Conservation (phyloP, 2,797 vertebrate genomes). For the Margarornis squamiger region DNA sequence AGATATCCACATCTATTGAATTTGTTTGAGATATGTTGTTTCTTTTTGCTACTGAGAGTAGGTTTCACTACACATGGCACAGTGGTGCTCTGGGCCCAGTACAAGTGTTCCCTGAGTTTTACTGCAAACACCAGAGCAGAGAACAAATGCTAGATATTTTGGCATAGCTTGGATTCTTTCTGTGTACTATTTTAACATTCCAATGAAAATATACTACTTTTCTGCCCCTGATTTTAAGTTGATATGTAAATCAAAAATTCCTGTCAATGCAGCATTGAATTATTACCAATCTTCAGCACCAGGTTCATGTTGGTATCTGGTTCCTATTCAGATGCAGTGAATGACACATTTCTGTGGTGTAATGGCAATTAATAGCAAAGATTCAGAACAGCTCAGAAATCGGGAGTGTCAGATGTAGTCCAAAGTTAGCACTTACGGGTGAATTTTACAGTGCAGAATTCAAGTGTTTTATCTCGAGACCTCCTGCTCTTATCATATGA, state of each 20-base stretch:
- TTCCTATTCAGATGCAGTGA: not conserved
- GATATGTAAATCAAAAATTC: not conserved
- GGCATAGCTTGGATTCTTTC: not conserved
- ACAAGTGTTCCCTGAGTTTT: not conserved
- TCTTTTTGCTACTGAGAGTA: not conserved
- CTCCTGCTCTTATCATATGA: not conserved
- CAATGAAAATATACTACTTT: not conserved
- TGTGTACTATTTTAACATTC: not conserved
- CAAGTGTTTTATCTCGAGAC: not conserved
- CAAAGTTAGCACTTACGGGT: not conserved
- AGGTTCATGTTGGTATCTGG: not conserved
- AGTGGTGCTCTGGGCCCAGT: not conserved
- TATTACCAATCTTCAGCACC: not conserved
- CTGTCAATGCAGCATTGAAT: not conserved
- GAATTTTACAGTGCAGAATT: not conserved
- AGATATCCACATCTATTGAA: not conserved
- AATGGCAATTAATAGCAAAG: not conserved
- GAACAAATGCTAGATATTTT: not conserved
- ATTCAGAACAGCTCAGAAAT: not conserved
- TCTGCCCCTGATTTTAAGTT: not conserved
- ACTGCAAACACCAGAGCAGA: not conserved
- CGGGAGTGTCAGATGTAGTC: not conserved
- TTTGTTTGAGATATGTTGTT: not conserved
- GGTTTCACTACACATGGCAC: not conserved
- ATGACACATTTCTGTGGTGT: not conserved